Percentiles rank a stretch among this genome's conserved stretches.
phyloP scores from a whole-genome alignment of 2,888 invertebrate species.

The Nineta flava region DNA sequence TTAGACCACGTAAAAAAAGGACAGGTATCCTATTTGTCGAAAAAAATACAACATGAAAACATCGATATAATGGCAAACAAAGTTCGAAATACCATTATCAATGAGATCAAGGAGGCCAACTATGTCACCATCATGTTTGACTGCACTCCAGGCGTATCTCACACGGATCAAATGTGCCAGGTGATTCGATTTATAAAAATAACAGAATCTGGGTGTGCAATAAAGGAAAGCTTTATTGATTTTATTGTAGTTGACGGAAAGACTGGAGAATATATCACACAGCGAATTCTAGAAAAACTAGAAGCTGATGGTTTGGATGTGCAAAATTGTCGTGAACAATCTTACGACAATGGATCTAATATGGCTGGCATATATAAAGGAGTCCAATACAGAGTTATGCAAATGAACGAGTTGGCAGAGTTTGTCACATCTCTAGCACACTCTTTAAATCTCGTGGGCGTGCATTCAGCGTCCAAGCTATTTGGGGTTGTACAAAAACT shows the following conservation, averaged over 20 bases:
- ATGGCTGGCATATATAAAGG: constrained; percentile 7
- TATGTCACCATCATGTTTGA: constrained; percentile 11
- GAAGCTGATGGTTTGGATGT: background rate
- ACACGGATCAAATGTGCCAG: constrained; percentile 3
- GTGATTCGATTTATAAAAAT: constrained; percentile 1
- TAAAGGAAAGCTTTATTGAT: constrained; percentile 4
- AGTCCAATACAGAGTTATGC: constrained; percentile 1
- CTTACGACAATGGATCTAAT: constrained; percentile 1
- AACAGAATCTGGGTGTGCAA: background rate
- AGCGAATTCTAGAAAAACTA: constrained; percentile 2
- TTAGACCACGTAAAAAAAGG: constrained; percentile 5
- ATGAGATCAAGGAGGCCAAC: constrained; percentile 2
- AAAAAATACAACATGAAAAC: constrained; percentile 7
- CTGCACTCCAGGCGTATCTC: constrained; percentile 4
- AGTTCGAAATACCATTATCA: constrained; percentile 3
- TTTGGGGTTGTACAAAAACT: constrained; percentile 4
- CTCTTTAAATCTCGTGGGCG: constrained; percentile 2
- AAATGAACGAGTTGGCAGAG: background rate
- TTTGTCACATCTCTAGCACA: constrained; percentile 1
- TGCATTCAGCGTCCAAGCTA: background rate
- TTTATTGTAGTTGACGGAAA: constrained; percentile 3
- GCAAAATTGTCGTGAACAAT: background rate
- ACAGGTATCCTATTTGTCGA: constrained; percentile 7
- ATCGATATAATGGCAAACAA: constrained; percentile 5
- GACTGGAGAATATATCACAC: background rate